These are phyloP conservation scores for Eupithecia inturbata DNA, from an alignment of 2,888 invertebrate genomes.

Conservation along the genomic window DNA sequence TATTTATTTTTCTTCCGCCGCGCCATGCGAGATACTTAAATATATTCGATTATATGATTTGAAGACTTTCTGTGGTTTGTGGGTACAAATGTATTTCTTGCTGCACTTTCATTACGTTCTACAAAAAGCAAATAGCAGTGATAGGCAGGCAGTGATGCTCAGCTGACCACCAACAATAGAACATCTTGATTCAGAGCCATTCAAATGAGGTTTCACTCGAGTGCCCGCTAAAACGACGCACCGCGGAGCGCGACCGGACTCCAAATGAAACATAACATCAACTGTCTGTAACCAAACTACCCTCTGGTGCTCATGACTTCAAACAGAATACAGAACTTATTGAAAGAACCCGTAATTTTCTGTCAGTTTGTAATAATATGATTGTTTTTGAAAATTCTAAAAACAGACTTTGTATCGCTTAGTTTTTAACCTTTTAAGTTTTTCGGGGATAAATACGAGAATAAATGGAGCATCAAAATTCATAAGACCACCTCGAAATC, in stretches of 20 bases:
- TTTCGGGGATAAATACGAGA: too few species aligned
- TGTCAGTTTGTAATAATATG: too few species aligned
- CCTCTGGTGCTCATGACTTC: not conserved
- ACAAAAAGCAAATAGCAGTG: constrained; percentile 25
- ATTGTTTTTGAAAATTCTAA: too few species aligned
- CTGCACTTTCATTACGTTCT: not conserved
- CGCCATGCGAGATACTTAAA: too few species aligned
- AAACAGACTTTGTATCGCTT: too few species aligned
- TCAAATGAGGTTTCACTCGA: constrained; percentile 69
- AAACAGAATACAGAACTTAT: not conserved
- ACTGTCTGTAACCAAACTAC: not conserved
- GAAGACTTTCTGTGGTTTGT: not conserved
- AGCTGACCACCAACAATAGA: constrained; percentile 47
- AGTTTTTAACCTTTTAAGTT: too few species aligned
- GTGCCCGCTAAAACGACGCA: constrained; percentile 57
- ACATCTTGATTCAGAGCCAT: constrained; percentile 42
- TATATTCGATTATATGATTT: too few species aligned
- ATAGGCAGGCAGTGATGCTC: constrained; percentile 40
- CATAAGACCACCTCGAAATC: too few species aligned
- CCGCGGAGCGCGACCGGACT: constrained; percentile 46
- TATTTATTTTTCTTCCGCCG: too few species aligned
- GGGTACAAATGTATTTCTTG: not conserved
- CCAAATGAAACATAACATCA: not conserved
- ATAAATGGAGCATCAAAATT: too few species aligned
- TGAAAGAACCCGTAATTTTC: too few species aligned